A percentile compares a stretch with the other conserved stretches of the same genome.
Conservation (phyloP, 2,888 invertebrate species). For the Baronia brevicornis region DNA sequence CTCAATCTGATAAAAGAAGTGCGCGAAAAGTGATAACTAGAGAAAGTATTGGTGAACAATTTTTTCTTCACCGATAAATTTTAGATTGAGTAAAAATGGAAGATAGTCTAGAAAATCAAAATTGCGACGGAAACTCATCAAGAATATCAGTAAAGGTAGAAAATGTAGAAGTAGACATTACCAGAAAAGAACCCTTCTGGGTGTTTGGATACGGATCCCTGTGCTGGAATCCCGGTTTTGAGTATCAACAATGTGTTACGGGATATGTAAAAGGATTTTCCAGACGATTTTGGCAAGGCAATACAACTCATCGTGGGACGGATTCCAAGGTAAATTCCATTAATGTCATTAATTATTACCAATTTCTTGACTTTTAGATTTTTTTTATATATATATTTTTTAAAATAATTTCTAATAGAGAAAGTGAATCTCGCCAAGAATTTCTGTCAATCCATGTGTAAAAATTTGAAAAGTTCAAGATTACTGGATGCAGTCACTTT, state of each 20-base stretch:
- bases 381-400: no score
- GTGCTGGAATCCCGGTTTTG: constrained; percentile 96
- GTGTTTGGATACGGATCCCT: constrained; percentile 97
- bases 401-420: no score
- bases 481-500: no score
- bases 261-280: constrained; percentile 90
- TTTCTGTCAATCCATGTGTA: no score
- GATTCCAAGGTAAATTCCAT: constrained; percentile 76
- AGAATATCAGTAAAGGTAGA: constrained; percentile 15
- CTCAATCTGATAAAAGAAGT: constrained; percentile 24
- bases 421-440: no score
- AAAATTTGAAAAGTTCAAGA: no score
- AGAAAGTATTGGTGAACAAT: constrained; percentile 11
- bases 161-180: constrained; percentile 28
- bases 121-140: no score
- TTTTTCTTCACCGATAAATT: constrained; percentile 7
- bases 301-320: constrained; percentile 87
- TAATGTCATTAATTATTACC: constrained; percentile 5
- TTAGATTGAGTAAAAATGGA: constrained; percentile 15
- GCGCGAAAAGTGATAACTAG: constrained; percentile 7
- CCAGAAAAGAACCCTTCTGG: constrained; percentile 80
- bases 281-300: constrained; percentile 95
- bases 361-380: neutral
- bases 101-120: constrained; percentile 12
- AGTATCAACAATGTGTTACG: constrained; percentile 83